Evolutionary conservation across 1,140 invertebrate species (phyloP).

Genomic region (Mamestra configurata): DNA sequence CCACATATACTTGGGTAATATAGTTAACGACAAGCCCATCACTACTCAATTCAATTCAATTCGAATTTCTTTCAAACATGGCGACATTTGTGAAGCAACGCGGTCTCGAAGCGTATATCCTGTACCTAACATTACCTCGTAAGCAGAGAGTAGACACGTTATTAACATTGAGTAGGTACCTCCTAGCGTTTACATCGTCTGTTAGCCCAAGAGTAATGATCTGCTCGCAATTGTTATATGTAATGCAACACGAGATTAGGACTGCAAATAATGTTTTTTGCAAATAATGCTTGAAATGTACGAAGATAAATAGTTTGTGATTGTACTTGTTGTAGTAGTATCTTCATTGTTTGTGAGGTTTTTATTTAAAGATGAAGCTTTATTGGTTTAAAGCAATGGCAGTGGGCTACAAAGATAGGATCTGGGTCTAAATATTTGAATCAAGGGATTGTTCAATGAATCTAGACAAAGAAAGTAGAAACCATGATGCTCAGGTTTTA

Average conservation of each 20-base stretch:
- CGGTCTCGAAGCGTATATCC: background rate
- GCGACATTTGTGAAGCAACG: background rate
- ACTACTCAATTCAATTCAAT: no score
- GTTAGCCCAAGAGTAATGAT: background rate
- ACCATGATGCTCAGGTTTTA: no score
- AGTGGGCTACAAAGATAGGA: no score
- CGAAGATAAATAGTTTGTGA: no score
- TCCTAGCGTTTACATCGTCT: background rate
- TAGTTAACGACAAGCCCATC: background rate
- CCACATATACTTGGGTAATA: background rate
- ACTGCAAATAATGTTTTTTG: background rate
- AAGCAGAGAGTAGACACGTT: slow-evolving; percentile 19
- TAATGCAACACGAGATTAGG: slow-evolving; percentile 11
- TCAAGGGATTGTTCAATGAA: no score
- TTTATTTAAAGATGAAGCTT: no score
- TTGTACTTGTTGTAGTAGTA: no score
- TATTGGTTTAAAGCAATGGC: no score
- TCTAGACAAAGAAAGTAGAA: no score
- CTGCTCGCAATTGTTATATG: slow-evolving; percentile 2
- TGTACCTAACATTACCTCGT: background rate
- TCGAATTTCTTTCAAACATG: background rate
- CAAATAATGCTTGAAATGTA: no score
- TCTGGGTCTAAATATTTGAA: no score
- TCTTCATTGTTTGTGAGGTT: no score
- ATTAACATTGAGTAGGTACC: background rate